Evolutionary conservation across 2,888 invertebrate species (phyloP).

Genomic region (Cantharis rufa): DNA sequence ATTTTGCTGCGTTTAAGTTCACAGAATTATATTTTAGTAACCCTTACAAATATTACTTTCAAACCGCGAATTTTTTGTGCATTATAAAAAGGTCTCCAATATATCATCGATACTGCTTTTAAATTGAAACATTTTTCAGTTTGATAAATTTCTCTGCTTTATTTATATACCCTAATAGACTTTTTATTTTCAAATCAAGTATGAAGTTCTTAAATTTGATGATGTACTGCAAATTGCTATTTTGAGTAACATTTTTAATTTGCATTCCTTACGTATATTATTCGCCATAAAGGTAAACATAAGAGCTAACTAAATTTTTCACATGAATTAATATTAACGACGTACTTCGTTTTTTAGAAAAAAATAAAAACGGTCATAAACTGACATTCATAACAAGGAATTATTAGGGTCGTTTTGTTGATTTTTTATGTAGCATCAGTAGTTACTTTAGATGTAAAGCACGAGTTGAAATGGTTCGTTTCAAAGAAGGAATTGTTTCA

Average conservation of each 20-base stretch:
- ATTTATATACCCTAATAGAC: not conserved
- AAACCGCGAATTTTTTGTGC: conserved; percentile 5
- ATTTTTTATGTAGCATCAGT: not conserved
- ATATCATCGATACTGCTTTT: conserved; percentile 12
- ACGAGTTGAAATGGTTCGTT: not conserved
- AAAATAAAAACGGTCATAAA: not conserved
- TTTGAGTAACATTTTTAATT: not conserved
- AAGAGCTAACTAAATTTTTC: not conserved
- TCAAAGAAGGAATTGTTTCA: not conserved
- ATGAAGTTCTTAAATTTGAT: not conserved
- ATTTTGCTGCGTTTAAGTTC: not conserved
- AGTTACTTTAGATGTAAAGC: not conserved
- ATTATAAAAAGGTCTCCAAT: conserved; percentile 10
- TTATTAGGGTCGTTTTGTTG: not conserved
- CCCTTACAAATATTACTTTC: conserved; percentile 9
- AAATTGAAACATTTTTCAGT: conserved; percentile 5
- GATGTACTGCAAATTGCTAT: not conserved
- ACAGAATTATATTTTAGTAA: conserved; percentile 8
- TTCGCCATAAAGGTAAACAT: not conserved
- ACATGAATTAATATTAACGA: not conserved
- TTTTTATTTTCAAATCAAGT: not conserved
- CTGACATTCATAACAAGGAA: not conserved
- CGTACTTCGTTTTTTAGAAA: not conserved
- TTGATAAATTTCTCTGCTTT: not conserved
- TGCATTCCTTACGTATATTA: not conserved